Conservation (phyloP, 2,797 vertebrate genomes). For the Thripadectes ignobilis region DNA sequence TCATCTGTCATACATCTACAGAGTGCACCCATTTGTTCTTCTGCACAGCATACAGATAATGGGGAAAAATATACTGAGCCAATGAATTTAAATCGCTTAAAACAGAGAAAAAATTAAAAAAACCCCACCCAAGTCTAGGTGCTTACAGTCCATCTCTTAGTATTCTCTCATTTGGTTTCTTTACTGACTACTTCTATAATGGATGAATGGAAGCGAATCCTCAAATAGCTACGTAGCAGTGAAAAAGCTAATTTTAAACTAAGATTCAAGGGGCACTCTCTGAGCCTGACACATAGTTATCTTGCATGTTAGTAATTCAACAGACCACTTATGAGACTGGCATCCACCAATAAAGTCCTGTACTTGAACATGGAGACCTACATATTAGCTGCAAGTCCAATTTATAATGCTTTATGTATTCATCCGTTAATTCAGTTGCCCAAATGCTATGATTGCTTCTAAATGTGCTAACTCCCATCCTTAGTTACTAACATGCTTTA, state of each 20-base stretch:
- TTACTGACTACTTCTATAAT: neutral
- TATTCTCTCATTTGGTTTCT: neutral
- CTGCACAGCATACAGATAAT: neutral
- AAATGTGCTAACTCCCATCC: neutral
- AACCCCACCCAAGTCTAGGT: neutral
- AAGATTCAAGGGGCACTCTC: neutral
- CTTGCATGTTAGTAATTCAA: neutral
- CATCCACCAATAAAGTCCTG: neutral
- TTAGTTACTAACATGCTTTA: neutral
- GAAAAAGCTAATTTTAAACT: neutral
- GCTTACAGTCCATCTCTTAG: neutral
- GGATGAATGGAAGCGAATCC: neutral
- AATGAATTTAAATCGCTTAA: neutral
- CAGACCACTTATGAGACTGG: neutral
- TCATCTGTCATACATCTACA: neutral
- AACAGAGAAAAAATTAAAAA: neutral
- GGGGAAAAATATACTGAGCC: neutral
- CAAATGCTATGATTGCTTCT: neutral
- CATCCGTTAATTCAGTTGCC: neutral
- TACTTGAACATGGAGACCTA: neutral
- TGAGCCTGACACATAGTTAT: neutral
- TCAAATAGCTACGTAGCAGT: neutral
- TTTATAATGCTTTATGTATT: neutral
- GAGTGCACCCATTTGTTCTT: neutral
- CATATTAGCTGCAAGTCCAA: neutral